Evolutionary conservation across 2,888 invertebrate genomes (phyloP).

Genomic region (Cactoblastis cactorum): DNA sequence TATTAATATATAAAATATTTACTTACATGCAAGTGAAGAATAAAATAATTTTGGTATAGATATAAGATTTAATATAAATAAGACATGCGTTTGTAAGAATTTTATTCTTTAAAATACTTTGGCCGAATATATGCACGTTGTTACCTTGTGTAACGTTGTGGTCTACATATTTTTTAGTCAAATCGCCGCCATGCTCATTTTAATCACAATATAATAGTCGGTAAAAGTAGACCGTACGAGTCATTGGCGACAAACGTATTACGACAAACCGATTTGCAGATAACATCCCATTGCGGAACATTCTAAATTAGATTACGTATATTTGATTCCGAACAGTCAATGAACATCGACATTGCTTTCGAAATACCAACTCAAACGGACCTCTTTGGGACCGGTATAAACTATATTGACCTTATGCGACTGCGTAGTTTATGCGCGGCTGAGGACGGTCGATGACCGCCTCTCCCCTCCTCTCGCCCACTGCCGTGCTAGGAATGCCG

Average conservation of each 20-base stretch:
- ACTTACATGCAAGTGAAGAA: too few species aligned
- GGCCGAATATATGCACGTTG: neutral
- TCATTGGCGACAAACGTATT: conserved; percentile 40
- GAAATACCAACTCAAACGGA: conserved; percentile 41
- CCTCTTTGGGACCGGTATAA: conserved; percentile 34
- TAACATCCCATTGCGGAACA: conserved; percentile 51
- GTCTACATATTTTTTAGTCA: conserved; percentile 6
- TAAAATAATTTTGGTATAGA: too few species aligned
- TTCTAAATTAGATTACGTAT: conserved; percentile 57
- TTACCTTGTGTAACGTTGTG: conserved; percentile 12
- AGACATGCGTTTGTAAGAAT: too few species aligned
- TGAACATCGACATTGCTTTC: conserved; percentile 67
- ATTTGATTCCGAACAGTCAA: conserved; percentile 39
- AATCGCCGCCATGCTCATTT: conserved; percentile 12
- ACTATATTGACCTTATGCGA: conserved; percentile 74
- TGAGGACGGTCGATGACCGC: conserved; percentile 78
- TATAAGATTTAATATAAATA: too few species aligned
- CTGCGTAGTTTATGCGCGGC: conserved; percentile 73
- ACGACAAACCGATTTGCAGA: conserved; percentile 49
- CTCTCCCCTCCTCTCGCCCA: conserved; percentile 34
- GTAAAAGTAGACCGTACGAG: conserved; percentile 24
- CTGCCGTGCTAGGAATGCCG: conserved; percentile 63
- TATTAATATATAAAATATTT: too few species aligned
- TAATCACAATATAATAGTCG: conserved; percentile 4
- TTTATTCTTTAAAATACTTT: too few species aligned